Base-by-base conservation (phyloP, 92 coral and sea anemone genomes). In the Palythoa grandis region DNA sequence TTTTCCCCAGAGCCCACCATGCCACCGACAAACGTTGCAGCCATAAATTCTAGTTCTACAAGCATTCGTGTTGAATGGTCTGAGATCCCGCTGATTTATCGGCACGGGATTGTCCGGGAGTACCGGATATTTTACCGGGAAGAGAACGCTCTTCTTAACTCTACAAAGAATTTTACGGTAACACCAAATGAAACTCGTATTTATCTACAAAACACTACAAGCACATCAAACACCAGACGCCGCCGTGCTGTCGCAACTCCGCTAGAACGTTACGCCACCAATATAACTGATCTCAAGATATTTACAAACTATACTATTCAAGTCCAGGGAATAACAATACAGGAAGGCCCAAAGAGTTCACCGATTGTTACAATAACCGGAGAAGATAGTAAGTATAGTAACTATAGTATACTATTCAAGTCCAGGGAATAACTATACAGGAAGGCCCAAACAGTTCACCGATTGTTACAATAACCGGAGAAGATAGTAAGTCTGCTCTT, bases 301-400 rank as follows among this genome's bases (percentile, higher is more conserved):
- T 92, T 87, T 89, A 90, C 91, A 11, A 86, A 90, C 38, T 92
- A 92, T 53, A 77, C 79, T 1, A 74, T 92, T n/a, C 86, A 53
- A 12, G 84, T 92, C 5, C 87, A 88, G 35, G 93, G 84, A 15
- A 66, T 52, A 17, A 92, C 95, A 7, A 84, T 92, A 19, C 39
- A 57, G 5, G 86, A 29, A n/a, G 95, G 95, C 3, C 68, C 86
- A 19, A 69, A 24, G 1, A 87, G 85, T 54, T 58, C 72, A 54
- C 85, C 88, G 35, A 76, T 84, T 1, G 67, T 76, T 39, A 88
- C 82, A 14, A 29, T 29, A 29, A 29, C 35, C 35, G 35, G 35
- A 29, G 35, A 29, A 29, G 35, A 29, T 29, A 29, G 70, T 90
- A 22, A 92, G 35, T 29, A n/a, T n/a, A n/a, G n/a, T n/a, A n/a